These are phyloP conservation scores for Albula glossodonta DNA, from an alignment of 2,113 vertebrate species.

Conservation along the genomic window DNA sequence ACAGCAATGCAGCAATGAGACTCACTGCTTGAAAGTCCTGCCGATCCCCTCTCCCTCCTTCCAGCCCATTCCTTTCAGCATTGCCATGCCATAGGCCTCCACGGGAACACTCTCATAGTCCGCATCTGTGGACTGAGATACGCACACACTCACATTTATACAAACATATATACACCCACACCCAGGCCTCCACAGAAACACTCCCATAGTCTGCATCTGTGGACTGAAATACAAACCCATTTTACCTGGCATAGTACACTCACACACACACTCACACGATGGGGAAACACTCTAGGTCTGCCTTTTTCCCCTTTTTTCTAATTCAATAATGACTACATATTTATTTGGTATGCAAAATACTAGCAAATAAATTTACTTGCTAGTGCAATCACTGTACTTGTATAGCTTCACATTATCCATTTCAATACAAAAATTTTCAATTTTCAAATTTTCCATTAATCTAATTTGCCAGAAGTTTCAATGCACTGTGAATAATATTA, in stretches of 20 bases:
- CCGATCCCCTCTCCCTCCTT: slow-evolving; percentile 82
- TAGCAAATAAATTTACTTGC: too few relatives aligned
- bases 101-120: slow-evolving; percentile 84
- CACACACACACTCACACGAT: neutral
- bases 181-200: neutral
- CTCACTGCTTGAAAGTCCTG: slow-evolving; percentile 86
- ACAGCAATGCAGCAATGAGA: slow-evolving; percentile 11
- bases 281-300: neutral
- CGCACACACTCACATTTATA: neutral
- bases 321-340: too few relatives aligned
- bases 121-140: slow-evolving; percentile 73
- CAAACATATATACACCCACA: slow-evolving; percentile 29
- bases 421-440: too few relatives aligned
- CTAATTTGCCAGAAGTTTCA: too few relatives aligned
- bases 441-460: too few relatives aligned
- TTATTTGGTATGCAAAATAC: too few relatives aligned
- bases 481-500: too few relatives aligned
- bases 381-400: too few relatives aligned
- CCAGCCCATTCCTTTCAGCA: slow-evolving; percentile 92
- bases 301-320: too few relatives aligned
- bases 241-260: neutral
- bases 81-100: slow-evolving; percentile 83
- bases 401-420: too few relatives aligned
- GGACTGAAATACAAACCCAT: too few relatives aligned
- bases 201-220: too few relatives aligned